Conservation (phyloP, 2,888 invertebrate species). For the Mesoligia furuncula region DNA sequence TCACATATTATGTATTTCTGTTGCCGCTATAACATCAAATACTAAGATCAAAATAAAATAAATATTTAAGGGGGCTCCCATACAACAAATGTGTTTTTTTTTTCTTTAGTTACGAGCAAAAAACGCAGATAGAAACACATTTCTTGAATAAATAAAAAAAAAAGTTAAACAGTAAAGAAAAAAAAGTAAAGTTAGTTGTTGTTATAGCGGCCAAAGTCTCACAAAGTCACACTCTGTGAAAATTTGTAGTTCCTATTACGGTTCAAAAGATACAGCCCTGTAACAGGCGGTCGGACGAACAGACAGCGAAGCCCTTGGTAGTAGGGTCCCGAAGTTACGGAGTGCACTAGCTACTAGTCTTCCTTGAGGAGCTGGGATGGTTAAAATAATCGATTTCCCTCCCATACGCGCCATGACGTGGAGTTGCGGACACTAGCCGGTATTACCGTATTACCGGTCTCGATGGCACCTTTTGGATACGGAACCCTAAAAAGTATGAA, state of each 20-base stretch:
- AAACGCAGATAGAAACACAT: neutral
- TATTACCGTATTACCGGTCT: neutral
- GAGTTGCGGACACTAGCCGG: neutral
- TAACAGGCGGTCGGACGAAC: neutral
- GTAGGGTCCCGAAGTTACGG: neutral
- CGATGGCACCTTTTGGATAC: neutral
- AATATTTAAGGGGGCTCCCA: too few relatives aligned
- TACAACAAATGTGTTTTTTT: too few relatives aligned
- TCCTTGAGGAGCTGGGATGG: neutral
- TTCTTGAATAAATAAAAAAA: neutral
- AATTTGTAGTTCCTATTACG: neutral
- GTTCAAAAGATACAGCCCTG: neutral
- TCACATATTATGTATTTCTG: too few relatives aligned
- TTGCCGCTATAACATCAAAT: too few relatives aligned
- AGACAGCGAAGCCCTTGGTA: neutral
- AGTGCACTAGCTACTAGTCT: neutral
- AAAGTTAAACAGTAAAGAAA: too few relatives aligned
- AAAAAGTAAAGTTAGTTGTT: too few relatives aligned
- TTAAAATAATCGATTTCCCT: neutral
- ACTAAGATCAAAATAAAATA: too few relatives aligned
- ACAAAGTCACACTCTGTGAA: neutral
- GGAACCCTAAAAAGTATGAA: conserved; percentile 20
- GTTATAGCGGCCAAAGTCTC: neutral
- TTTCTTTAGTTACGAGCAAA: neutral
- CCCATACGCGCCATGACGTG: neutral